phyloP scores from a whole-genome alignment of 2,113 vertebrate species.

The Arenaria interpres region DNA sequence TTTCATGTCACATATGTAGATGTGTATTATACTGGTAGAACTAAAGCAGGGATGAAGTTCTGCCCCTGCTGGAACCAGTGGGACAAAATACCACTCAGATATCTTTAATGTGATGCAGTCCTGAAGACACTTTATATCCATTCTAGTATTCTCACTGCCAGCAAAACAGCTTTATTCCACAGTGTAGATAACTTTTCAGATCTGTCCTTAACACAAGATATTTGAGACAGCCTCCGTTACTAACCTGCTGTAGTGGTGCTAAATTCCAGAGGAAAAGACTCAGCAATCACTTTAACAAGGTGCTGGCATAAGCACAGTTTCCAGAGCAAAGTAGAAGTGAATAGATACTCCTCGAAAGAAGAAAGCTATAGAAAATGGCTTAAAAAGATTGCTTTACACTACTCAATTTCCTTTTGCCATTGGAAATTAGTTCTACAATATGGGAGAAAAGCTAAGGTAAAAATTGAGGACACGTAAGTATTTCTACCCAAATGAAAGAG shows the following conservation, averaged over 20 bases:
- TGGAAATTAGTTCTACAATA: neutral
- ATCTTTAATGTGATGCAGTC: neutral
- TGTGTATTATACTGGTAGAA: neutral
- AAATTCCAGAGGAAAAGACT: slow-evolving; percentile 65
- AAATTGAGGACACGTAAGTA: neutral
- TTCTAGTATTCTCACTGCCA: slow-evolving; percentile 60
- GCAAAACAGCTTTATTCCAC: slow-evolving; percentile 64
- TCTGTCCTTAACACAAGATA: slow-evolving; percentile 71
- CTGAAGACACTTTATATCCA: slow-evolving; percentile 48
- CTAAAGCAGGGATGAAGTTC: neutral
- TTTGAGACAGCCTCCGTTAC: slow-evolving; percentile 70
- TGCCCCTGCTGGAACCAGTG: neutral
- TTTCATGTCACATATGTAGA: neutral
- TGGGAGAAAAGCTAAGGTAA: neutral
- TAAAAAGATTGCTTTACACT: neutral
- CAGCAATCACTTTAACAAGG: slow-evolving; percentile 53
- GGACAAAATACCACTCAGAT: neutral
- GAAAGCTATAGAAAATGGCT: slow-evolving; percentile 8
- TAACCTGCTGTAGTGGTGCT: slow-evolving; percentile 63
- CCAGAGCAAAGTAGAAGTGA: slow-evolving; percentile 25
- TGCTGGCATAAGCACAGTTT: slow-evolving; percentile 69
- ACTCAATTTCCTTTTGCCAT: neutral
- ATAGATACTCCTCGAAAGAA: slow-evolving; percentile 8
- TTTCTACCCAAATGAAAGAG: neutral
- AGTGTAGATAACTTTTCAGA: slow-evolving; percentile 70